These are phyloP conservation scores for Engystomops pustulosus DNA, from an alignment of 2,113 vertebrate genomes.

Conservation along the genomic window DNA sequence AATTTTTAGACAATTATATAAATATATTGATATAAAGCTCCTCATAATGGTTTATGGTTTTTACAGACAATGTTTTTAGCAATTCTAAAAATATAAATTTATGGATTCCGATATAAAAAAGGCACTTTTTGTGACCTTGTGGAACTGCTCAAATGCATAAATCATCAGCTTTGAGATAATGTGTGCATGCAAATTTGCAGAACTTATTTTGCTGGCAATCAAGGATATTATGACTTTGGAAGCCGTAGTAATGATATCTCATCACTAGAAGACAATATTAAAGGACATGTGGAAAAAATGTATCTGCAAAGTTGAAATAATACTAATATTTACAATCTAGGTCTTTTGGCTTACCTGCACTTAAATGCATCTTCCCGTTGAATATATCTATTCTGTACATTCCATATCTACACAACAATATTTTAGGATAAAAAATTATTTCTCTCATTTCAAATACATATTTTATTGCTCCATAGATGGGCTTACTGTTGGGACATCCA, in stretches of 20 bases:
- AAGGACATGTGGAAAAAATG: neutral
- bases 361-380: neutral
- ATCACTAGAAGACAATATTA: slow-evolving; percentile 20
- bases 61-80: neutral
- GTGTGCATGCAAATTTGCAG: slow-evolving; percentile 5
- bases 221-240: slow-evolving; percentile 25
- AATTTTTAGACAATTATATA: neutral
- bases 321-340: neutral
- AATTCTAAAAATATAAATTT: neutral
- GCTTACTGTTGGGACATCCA: too few relatives aligned
- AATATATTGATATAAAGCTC: neutral
- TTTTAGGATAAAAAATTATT: too few relatives aligned
- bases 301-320: neutral
- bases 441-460: too few relatives aligned
- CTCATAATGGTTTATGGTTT: neutral
- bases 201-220: slow-evolving; percentile 24
- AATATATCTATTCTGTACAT: too few relatives aligned
- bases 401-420: too few relatives aligned
- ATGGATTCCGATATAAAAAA: neutral
- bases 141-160: neutral
- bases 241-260: slow-evolving; percentile 12
- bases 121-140: slow-evolving; percentile 6
- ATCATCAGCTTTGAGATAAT: slow-evolving; percentile 24
- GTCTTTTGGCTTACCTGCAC: neutral
- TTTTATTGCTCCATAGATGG: too few relatives aligned